Evolutionary conservation across 2,113 vertebrate genomes (phyloP).

Genomic region (Ciconia stormi): DNA sequence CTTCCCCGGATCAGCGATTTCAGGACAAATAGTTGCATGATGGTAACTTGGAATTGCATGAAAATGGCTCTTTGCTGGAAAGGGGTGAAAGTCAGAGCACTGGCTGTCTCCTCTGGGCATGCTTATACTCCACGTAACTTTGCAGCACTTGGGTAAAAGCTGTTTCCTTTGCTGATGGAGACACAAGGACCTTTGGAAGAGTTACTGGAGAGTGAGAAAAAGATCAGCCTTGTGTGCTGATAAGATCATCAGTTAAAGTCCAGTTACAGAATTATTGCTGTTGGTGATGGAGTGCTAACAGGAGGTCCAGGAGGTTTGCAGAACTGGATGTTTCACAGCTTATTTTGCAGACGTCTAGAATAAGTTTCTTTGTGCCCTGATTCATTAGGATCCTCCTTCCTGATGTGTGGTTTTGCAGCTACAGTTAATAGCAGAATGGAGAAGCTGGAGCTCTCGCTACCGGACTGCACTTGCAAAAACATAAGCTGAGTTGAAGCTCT

Average conservation of each 20-base stretch:
- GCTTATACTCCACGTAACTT: neutral
- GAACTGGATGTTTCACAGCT: neutral
- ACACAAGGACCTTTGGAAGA: neutral
- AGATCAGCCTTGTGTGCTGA: neutral
- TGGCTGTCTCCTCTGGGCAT: neutral
- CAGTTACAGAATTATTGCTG: neutral
- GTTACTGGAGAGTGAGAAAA: neutral
- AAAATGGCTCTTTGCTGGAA: neutral
- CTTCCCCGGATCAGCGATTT: neutral
- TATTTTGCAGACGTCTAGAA: neutral
- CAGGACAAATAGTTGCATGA: neutral
- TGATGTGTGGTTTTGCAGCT: neutral
- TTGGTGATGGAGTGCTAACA: neutral
- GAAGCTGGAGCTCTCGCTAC: slow-evolving; percentile 1
- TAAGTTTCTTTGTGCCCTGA: neutral
- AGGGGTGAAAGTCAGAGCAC: neutral
- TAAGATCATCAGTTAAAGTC: neutral
- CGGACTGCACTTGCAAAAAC: neutral
- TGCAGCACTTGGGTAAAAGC: neutral
- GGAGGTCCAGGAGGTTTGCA: neutral
- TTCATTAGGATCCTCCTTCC: neutral
- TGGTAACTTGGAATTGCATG: neutral
- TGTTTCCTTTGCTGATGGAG: neutral
- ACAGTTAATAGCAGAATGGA: neutral
- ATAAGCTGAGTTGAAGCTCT: neutral